Evolutionary conservation across 1,140 invertebrate species (phyloP), one percentile per base, ranked within the genome.

Genomic region (Latrodectus geometricus): DNA sequence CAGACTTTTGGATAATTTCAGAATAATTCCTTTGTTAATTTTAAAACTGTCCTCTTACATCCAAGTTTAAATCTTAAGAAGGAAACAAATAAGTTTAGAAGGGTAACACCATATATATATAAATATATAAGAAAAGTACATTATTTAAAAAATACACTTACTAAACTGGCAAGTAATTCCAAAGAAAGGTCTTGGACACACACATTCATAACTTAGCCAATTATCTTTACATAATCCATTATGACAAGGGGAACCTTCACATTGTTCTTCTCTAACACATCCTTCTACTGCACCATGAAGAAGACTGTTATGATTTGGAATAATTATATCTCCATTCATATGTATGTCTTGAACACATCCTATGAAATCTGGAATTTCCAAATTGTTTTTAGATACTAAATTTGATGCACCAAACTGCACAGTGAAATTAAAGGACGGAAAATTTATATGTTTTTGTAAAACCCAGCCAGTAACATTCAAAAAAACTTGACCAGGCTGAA

Each of bases 321-420:
- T 88, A 84, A 96, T 93, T 94, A 95, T 95, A 90, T 95, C 94
- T 8, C 94, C 94, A 90, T 98, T 97, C 49, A 98, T 94, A 48
- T 94, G 93, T 11, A 98, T 94, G 90, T 99, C 97, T 91, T 97
- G 95, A 90, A 97, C 95, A 90, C 97, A 99, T 5, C 97, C 97
- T 20, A 97, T 94, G 90, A 97, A 96, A 88, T 93, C 95, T 49
- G 94, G 93, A 0, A 75, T 76, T 66, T 79, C 86, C 9, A 52
- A 20, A 11, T 54, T 65, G 9, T 68, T 49, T 12, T 50, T 70
- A 17, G 61, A 56, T 8, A 69, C 49, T 12, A 52, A 23, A 52
- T 56, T 72, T 8, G 17, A 66, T 54, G 74, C 49, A 14, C 83
- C 83, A 72, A 86, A 86, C 9, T 77, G 48, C 4, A 86, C 83